Base-by-base conservation (phyloP, 1,140 invertebrate species). In the Pseudomyrmex gracilis region DNA sequence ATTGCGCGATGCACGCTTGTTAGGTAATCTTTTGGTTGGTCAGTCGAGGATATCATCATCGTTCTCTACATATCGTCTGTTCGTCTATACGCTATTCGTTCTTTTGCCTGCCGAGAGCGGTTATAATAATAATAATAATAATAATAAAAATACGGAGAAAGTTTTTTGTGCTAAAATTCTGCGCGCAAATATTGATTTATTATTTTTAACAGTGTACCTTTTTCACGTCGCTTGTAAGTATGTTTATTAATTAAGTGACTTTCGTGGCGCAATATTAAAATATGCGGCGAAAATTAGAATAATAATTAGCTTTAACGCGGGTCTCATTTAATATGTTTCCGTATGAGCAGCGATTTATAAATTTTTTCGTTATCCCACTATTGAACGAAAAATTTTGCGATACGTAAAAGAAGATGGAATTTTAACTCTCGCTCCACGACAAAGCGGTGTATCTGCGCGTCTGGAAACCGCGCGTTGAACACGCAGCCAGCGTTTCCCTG, bases 401-500 rank as follows among this genome's bases (percentile, higher is more conserved):
- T 45, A 43, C 34, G 49, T 34, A 49, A 58, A 66, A 76, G 61
- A 20, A 76, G 22, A 57, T 24, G 51, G 63, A 76, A 78, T 66
- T 83, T 83, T 12, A 70, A 49, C 34, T 71, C 43, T 71, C 43
- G 63, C 17, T 68, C 17, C 49, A 71, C 66, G 76, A 80, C 66
- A 80, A 80, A 80, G 76, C 63, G 64, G 64, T 64, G 64, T 70
- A 70, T 80, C 53, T 51, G 60, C 57, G 60, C 57, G 20, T 85
- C 78, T 88, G 85, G 66, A 73, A 34, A 34, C 34, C 34, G 55
- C 73, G 83, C 57, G 43, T 87, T 76, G 85, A 91, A 90, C 89
- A 89, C 90, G 66, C 86, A 82, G 67, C 84, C 80, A 77, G 87
- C 76, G 64, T 80, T 90, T 90, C 87, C 80, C 89, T 91, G 92